A percentile compares a stretch with the other conserved stretches of the same genome.
These are phyloP conservation scores for Chrysolina americana DNA, from an alignment of 2,888 invertebrate species.

Conservation along the genomic window DNA sequence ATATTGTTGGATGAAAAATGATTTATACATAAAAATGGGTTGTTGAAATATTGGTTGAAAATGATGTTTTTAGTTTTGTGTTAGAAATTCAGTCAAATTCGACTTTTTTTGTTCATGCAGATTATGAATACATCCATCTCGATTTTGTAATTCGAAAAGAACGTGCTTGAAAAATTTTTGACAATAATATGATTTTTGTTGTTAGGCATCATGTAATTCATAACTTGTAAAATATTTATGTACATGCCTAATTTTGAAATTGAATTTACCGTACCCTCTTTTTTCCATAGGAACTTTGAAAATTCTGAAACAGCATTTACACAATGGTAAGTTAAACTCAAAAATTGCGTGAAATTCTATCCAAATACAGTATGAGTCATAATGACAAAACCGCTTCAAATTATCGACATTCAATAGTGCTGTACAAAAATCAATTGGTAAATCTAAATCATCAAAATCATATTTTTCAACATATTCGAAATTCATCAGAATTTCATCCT, in stretches of 20 bases:
- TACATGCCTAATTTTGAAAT: not conserved
- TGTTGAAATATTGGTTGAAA: no score
- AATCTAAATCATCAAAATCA: not conserved
- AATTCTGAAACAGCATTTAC: not conserved
- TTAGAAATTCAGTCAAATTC: no score
- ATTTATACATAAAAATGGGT: no score
- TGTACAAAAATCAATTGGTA: not conserved
- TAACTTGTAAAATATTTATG: not conserved
- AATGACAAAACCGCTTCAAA: not conserved
- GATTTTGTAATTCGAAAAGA: not conserved
- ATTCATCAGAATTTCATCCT: not conserved
- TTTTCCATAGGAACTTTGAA: not conserved
- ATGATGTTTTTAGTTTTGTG: no score
- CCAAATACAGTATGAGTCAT: no score
- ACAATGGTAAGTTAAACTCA: not conserved
- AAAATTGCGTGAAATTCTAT: not conserved
- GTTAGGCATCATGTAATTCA: not conserved
- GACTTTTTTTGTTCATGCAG: slow-evolving; percentile 3
- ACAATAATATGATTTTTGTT: not conserved
- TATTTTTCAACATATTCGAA: not conserved
- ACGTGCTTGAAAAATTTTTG: not conserved
- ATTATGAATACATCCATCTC: not conserved
- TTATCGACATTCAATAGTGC: not conserved
- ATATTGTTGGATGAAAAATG: no score
- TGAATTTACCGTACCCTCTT: not conserved